A percentile compares a stretch with the other conserved stretches of the same genome.
phyloP scores from a whole-genome alignment of 2,797 vertebrate species.

The Darevskia nairensis region DNA sequence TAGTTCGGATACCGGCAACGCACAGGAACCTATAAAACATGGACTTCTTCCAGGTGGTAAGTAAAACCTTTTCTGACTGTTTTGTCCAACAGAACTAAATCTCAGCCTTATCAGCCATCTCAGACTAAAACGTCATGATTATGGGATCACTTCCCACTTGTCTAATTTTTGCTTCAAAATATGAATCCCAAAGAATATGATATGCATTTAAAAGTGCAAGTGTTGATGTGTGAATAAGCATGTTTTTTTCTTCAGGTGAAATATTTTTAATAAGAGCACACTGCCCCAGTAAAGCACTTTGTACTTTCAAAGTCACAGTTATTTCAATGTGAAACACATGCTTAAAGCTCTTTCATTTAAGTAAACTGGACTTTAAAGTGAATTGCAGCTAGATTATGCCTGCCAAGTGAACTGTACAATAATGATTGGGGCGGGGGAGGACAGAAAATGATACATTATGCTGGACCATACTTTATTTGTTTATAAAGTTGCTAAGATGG shows the following conservation, averaged over 20 bases:
- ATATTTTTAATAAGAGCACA: slow-evolving; percentile 29
- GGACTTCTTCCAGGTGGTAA: slow-evolving; percentile 77
- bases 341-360: not conserved
- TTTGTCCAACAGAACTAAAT: slow-evolving; percentile 30
- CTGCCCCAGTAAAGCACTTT: not conserved
- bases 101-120: slow-evolving; percentile 19
- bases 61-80: slow-evolving; percentile 69
- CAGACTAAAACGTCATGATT: slow-evolving; percentile 13
- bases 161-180: slow-evolving; percentile 3
- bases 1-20: slow-evolving; percentile 72
- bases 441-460: not conserved
- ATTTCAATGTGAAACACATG: not conserved
- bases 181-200: not conserved
- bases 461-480: not conserved
- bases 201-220: not conserved
- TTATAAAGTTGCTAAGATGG: not conserved
- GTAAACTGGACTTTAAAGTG: not conserved
- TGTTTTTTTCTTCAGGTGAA: slow-evolving; percentile 37
- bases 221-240: slow-evolving; percentile 19
- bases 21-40: slow-evolving; percentile 77
- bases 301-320: not conserved
- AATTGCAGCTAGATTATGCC: not conserved
- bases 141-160: not conserved
- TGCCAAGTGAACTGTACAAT: not conserved
- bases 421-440: not conserved